Base-by-base conservation (phyloP, 1,140 invertebrate genomes). In the Ditylenchus dipsaci region DNA sequence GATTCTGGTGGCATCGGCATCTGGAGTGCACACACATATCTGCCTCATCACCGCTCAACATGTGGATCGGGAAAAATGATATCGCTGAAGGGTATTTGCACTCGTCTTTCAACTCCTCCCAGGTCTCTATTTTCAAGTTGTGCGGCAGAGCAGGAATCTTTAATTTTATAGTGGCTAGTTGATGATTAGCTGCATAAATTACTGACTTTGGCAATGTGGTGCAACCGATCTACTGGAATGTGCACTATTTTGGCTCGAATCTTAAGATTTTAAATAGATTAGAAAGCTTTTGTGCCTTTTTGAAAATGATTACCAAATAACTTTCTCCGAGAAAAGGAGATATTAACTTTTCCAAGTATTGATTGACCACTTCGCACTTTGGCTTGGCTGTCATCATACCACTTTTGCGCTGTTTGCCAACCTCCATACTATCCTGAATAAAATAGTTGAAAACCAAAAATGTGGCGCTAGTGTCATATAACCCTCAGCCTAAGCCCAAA, bases 401-500 rank as follows among this genome's bases (percentile, higher is more conserved):
- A 11, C 71, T 73, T 38, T 78, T 76, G 49, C 77, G 66, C 38
- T 81, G 72, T 62, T 81, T 81, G 78, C 71, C 17, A 81, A 64
- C 17, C 79, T 29, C 79, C 79, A 81, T 47, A 81, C 79, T 65
- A 81, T 83, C 65, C 79, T 81, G 69, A 71, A 79, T 43, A n/a
- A 45, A 68, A 21, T 30, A 11, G 1, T 1, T 64, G 67, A 43
- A 29, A 74, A 11, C n/a, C 8, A 53, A 33, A 27, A 71, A 26
- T n/a, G n/a, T n/a, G n/a, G n/a, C n/a, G n/a, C n/a, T n/a, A n/a
- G n/a, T n/a, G n/a, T n/a, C n/a, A n/a, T n/a, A n/a, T n/a, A n/a
- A n/a, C n/a, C n/a, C n/a, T n/a, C n/a, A n/a, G n/a, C n/a, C n/a
- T n/a, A n/a, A n/a, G n/a, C n/a, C n/a, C n/a, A n/a, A n/a, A n/a